Percentiles rank a stretch among this genome's conserved stretches.
Conservation (phyloP, 2,797 vertebrate species). For the Sebastes matsubarae region DNA sequence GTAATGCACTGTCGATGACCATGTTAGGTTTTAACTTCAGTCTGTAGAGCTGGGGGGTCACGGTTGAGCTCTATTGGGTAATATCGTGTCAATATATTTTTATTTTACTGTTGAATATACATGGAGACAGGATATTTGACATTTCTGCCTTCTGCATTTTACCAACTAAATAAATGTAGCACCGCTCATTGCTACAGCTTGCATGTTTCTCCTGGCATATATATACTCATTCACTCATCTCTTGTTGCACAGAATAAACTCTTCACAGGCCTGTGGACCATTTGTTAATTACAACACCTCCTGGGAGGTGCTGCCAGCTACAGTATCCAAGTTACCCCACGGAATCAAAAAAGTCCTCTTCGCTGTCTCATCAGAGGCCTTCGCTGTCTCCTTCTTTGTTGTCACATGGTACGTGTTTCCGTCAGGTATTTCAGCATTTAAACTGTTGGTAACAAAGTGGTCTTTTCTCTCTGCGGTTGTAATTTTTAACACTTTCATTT, state of each 20-base stretch:
- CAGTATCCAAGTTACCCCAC: conserved; percentile 77
- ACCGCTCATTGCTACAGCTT: not conserved
- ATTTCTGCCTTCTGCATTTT: not conserved
- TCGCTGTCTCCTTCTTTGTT: conserved; percentile 92
- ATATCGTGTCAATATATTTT: not conserved
- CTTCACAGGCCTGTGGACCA: conserved; percentile 91
- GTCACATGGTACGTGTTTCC: conserved; percentile 85
- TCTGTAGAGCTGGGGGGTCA: not conserved
- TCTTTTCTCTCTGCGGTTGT: not conserved
- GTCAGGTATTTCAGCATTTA: not conserved
- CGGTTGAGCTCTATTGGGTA: not conserved
- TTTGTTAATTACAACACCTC: conserved; percentile 88
- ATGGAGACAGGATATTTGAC: not conserved
- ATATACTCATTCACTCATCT: not conserved
- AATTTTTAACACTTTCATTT: not conserved
- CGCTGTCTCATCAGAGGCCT: conserved; percentile 88
- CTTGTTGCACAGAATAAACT: conserved; percentile 82
- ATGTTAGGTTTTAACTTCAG: not conserved
- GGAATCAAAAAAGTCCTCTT: conserved; percentile 71
- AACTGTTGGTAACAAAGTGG: not conserved
- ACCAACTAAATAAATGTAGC: not conserved
- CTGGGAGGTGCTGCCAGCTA: conserved; percentile 86
- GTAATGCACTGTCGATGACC: conserved; percentile 34
- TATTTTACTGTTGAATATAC: not conserved
- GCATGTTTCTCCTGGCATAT: not conserved